These are phyloP conservation scores for Gulo gulo DNA, from an alignment of 2,113 vertebrate species.

Conservation along the genomic window DNA sequence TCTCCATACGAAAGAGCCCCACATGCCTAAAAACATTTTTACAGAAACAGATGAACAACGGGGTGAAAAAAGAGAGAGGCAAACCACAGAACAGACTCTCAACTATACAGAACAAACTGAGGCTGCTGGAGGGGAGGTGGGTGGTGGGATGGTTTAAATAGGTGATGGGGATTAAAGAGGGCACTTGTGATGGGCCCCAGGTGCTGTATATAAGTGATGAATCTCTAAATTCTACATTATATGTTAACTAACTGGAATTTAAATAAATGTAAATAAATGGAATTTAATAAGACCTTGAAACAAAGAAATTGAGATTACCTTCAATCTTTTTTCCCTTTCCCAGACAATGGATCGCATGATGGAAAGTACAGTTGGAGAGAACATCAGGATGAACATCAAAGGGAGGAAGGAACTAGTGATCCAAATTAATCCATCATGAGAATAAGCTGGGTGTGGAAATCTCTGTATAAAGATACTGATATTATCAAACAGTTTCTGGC, in stretches of 20 bases:
- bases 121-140: neutral
- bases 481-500: conserved; percentile 75
- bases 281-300: neutral
- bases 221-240: neutral
- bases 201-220: neutral
- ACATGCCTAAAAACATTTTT: neutral
- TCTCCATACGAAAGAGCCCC: neutral
- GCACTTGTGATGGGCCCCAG: neutral
- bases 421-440: conserved; percentile 90
- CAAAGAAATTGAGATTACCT: conserved; percentile 81
- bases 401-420: conserved; percentile 93
- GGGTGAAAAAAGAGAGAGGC: neutral
- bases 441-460: conserved; percentile 90
- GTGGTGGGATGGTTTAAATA: neutral
- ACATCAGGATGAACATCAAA: conserved; percentile 93
- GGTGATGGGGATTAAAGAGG: neutral
- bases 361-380: conserved; percentile 94
- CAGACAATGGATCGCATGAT: conserved; percentile 90
- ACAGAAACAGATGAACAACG: neutral
- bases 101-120: neutral
- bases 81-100: neutral
- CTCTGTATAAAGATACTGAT: conserved; percentile 85
- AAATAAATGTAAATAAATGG: neutral
- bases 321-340: conserved; percentile 95
- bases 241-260: neutral